Base-by-base conservation (phyloP, 2,888 invertebrate species). In the Noctua janthe region DNA sequence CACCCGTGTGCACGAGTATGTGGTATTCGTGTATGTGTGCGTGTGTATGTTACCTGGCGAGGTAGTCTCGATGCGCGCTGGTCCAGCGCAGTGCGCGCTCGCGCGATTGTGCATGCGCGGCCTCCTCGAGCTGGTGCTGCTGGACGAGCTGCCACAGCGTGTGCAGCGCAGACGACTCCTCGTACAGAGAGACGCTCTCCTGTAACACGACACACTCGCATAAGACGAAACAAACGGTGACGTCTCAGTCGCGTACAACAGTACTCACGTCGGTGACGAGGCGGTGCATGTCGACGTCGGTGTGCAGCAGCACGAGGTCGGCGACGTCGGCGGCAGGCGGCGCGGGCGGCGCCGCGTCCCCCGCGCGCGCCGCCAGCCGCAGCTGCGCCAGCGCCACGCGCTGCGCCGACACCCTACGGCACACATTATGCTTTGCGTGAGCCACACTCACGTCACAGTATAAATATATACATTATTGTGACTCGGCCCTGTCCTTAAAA, bases 111-210 rank as follows among this genome's bases (percentile, higher is more conserved):
- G 64, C 17, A 29, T 74, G 51, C 70, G 71, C 74, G 56, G 76
- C 54, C 20, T 78, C 81, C 72, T 84, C 86, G 11, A 88, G n/a
- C 0, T 62, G 71, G 62, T 85, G 80, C 0, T 83, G 78, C 84
- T 90, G 92, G 78, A 87, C 91, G 56, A 91, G 86, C 82, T 88
- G 88, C 87, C 91, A 91, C 73, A 91, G 82, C 71, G 71, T 59
- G 78, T 87, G 81, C 75, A 92, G 87, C 73, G 88, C 88, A 54
- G 85, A 80, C 54, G 88, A 84, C 79, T 89, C 86, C 74, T 80
- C 84, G 83, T 76, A 66, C 35, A 70, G 49, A 11, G 72, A 43
- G 35, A 77, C 43, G 39, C 86, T 83, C 64, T 83, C 82, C 82
- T 82, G 51, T 56, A 51, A 56, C 6, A 56, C 17, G 23, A 64